Percentiles rank a stretch among this genome's conserved stretches.
Conservation (phyloP, 2,113 vertebrate genomes). For the Rafetus swinhoei region DNA sequence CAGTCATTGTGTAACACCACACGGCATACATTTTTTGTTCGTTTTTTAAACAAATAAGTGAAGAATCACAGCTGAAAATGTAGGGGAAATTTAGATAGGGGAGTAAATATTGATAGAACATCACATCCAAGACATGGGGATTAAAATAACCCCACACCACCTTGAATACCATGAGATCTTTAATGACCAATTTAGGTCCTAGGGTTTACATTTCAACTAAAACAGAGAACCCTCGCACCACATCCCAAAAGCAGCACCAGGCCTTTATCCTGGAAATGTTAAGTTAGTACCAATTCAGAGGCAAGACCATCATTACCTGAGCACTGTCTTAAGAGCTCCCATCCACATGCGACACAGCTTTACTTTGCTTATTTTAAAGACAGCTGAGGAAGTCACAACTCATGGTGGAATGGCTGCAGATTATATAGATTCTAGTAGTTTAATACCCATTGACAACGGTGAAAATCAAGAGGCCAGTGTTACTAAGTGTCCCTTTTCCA, state of each 20-base stretch:
- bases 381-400: neutral
- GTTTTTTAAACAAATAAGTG: neutral
- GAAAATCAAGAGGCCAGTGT: neutral
- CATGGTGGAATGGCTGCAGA: neutral
- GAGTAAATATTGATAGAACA: neutral
- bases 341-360: neutral
- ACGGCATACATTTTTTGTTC: accelerated
- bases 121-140: neutral
- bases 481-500: neutral
- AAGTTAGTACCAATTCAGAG: neutral
- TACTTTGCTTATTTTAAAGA: neutral
- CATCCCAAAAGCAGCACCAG: neutral
- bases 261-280: neutral
- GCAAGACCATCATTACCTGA: neutral
- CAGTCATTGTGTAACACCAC: neutral
- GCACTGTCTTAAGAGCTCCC: neutral
- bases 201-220: neutral
- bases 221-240: neutral
- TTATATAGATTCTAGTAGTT: neutral
- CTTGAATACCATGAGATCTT: neutral
- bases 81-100: neutral
- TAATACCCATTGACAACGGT: neutral
- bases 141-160: neutral
- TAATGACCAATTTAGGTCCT: neutral
- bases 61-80: neutral